These are phyloP conservation scores for Cistogaster globosa DNA, from an alignment of 2,888 invertebrate species.

Conservation along the genomic window DNA sequence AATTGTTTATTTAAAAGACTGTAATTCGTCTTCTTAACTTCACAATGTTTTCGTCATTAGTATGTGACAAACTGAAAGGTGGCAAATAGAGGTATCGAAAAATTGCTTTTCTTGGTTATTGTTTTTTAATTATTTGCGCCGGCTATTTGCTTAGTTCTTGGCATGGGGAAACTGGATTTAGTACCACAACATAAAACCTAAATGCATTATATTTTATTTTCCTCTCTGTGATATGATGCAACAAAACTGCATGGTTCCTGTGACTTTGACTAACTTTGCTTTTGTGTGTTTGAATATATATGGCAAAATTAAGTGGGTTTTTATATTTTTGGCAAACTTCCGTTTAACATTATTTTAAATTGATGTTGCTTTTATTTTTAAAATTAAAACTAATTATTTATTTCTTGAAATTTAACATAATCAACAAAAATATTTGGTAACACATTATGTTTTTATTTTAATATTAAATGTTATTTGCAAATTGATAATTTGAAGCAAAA, in stretches of 20 bases:
- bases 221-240: conserved; percentile 2
- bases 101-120: neutral
- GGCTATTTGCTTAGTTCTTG: conserved; percentile 6
- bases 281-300: no score
- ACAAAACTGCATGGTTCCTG: neutral
- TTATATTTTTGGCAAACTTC: conserved; percentile 39
- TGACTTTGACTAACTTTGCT: no score
- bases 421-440: neutral
- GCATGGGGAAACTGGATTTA: neutral
- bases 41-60: neutral
- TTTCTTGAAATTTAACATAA: conserved; percentile 13
- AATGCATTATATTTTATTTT: conserved; percentile 24
- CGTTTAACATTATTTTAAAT: conserved; percentile 56
- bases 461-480: neutral
- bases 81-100: conserved; percentile 1
- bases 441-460: no score
- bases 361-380: conserved; percentile 23
- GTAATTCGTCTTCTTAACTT: neutral
- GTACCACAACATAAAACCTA: conserved; percentile 5
- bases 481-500: neutral
- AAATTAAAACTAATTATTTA: conserved; percentile 56
- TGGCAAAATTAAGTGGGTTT: neutral
- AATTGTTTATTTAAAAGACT: neutral
- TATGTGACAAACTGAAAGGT: neutral
- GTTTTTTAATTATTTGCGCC: conserved; percentile 2